phyloP scores from a whole-genome alignment of 2,113 vertebrate genomes.

The Arenaria interpres region DNA sequence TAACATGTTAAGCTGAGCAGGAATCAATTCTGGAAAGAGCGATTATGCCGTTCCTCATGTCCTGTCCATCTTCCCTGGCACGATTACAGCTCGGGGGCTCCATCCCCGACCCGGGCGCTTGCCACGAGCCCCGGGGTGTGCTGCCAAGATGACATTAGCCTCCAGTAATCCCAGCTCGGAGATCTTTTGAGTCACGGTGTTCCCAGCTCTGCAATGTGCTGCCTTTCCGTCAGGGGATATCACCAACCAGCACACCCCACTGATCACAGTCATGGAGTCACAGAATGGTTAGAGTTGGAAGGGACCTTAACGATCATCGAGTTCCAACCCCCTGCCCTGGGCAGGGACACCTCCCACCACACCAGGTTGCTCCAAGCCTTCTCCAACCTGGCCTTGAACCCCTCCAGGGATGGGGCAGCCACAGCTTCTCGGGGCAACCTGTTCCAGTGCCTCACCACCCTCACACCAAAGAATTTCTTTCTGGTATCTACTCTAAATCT shows the following conservation, averaged over 20 bases:
- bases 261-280: neutral
- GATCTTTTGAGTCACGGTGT: neutral
- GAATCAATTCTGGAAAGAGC: neutral
- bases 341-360: too few species aligned
- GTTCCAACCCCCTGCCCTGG: too few species aligned
- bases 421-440: too few species aligned
- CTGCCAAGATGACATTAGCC: conserved; percentile 19
- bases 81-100: neutral
- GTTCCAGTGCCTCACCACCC: too few species aligned
- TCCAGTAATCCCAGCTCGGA: conserved; percentile 13
- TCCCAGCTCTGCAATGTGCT: neutral
- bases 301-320: too few species aligned
- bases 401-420: too few species aligned
- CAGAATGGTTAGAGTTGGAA: too few species aligned
- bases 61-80: neutral
- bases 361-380: too few species aligned
- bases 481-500: too few species aligned
- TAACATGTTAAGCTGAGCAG: neutral
- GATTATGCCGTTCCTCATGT: neutral
- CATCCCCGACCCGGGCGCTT: neutral
- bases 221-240: neutral
- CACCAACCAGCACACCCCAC: neutral
- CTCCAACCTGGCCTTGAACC: too few species aligned
- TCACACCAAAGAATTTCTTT: too few species aligned
- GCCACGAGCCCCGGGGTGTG: neutral